These are phyloP conservation scores for Luehdorfia chinensis DNA, from an alignment of 1,140 invertebrate species.

Conservation along the genomic window DNA sequence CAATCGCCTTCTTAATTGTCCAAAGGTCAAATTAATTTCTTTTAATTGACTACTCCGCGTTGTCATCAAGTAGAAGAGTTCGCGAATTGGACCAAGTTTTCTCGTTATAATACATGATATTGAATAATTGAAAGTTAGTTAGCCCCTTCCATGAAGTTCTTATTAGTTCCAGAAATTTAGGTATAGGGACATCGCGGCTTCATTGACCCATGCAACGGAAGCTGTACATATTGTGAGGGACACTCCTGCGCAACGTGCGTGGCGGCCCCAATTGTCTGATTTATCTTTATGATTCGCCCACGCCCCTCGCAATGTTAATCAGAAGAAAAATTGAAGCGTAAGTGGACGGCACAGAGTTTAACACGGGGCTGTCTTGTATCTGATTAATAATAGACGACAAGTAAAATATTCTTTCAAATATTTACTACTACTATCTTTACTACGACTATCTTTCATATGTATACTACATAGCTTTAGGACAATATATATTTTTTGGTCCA, in stretches of 20 bases:
- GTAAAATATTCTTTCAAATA: too few species aligned
- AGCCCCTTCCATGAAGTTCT: too few species aligned
- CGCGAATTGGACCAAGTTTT: conserved; percentile 24
- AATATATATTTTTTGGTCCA: too few species aligned
- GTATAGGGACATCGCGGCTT: conserved; percentile 18
- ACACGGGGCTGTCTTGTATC: too few species aligned
- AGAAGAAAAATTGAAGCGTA: conserved; percentile 35
- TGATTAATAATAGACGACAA: too few species aligned
- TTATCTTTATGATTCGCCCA: conserved; percentile 68
- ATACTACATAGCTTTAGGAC: too few species aligned
- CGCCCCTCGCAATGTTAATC: conserved; percentile 50
- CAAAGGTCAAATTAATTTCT: conserved; percentile 67
- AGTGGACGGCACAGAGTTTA: too few species aligned
- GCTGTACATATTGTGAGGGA: conserved; percentile 49
- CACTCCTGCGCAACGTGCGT: conserved; percentile 66
- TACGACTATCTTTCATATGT: too few species aligned
- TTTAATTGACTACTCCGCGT: conserved; percentile 52
- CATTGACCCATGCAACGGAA: conserved; percentile 48
- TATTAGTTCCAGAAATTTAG: conserved; percentile 3
- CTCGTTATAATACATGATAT: too few species aligned
- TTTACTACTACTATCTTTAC: too few species aligned
- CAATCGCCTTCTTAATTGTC: conserved; percentile 39
- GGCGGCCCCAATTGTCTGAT: conserved; percentile 71
- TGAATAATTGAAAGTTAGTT: too few species aligned
- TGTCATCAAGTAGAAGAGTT: conserved; percentile 22